Base-by-base conservation (phyloP, 2,797 vertebrate genomes). In the Momotus momota region DNA sequence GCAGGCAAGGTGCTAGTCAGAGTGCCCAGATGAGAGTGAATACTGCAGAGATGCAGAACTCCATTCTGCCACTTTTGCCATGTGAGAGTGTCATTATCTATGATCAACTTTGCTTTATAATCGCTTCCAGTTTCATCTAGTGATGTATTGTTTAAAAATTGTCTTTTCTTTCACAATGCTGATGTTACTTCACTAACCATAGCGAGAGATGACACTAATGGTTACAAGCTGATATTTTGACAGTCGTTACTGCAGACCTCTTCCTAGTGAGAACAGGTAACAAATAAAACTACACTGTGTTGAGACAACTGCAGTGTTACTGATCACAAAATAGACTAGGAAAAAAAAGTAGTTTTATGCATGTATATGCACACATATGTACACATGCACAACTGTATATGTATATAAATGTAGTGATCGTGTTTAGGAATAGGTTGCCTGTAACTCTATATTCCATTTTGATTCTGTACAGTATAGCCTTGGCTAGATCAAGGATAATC, bases 361-460 rank as follows among this genome's bases (percentile, higher is more conserved):
- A 11, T 19, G 5, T 25, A 7, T 12, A 15, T 35, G 8, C 21
- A 27, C 4, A 41, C 0, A 0, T 5, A 38, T 4, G 2, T 16
- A 26, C 26, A 62, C 12, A 57, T 2, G 43, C 9, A 51, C 10
- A 52, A 41, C 58, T 3, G 46, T 2, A 18, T 6, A 14, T 5
- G 10, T 17, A 8, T 64, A 67, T 25, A 45, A 69, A 57, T 20
- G 9, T 45, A 80, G 7, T 57, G n/a, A 38, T 5, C 8, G 4
- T n/a, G 5, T 72, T 35, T 65, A 25, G 17, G 38, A 77, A 52
- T 12, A 77, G 10, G 27, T 54, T 14, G 72, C 19, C 29, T 73
- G 2, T 43, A 64, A 27, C 23, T 40, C 33, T 9, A 14, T n/a
- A 25, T 62, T 70, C 27, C 7, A 17, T 14, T 70, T 90, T 57